Conservation (phyloP, 2,797 vertebrate genomes). For the Pseudomugil gertrudae region DNA sequence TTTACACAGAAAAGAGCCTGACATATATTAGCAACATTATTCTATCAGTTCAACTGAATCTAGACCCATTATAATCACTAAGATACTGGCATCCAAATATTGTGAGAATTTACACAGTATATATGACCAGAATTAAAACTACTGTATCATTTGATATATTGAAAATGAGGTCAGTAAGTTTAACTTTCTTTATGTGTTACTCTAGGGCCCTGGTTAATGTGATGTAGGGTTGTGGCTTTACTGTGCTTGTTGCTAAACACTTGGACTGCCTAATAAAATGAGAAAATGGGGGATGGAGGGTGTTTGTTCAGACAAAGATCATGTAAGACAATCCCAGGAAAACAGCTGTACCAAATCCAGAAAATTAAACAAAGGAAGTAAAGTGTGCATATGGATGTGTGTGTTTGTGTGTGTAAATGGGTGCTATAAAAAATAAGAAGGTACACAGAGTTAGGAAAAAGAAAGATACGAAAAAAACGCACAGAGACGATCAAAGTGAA, state of each 20-base stretch:
- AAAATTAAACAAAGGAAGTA: slow-evolving; percentile 18
- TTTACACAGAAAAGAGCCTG: slow-evolving; percentile 10
- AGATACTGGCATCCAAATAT: neutral
- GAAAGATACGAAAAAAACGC: neutral
- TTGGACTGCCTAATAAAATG: slow-evolving; percentile 58
- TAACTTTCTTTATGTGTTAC: neutral
- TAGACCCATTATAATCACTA: neutral
- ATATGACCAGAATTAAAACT: neutral
- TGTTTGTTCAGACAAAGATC: slow-evolving; percentile 15
- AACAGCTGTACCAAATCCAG: slow-evolving; percentile 55
- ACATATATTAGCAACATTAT: neutral
- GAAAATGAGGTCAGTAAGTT: neutral
- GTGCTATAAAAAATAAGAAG: neutral
- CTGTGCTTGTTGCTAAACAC: slow-evolving; percentile 49
- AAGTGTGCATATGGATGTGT: slow-evolving; percentile 2
- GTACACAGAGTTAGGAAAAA: neutral
- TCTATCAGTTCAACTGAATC: neutral
- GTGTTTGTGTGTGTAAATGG: no score
- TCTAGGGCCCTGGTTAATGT: neutral
- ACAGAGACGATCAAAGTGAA: slow-evolving; percentile 11
- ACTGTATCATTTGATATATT: neutral
- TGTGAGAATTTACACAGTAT: neutral
- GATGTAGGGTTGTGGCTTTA: slow-evolving; percentile 40
- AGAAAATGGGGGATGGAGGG: slow-evolving; percentile 15
- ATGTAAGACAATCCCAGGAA: slow-evolving; percentile 48